Evolutionary conservation across 2,113 vertebrate genomes (phyloP).

Genomic region (Leiothrix lutea): DNA sequence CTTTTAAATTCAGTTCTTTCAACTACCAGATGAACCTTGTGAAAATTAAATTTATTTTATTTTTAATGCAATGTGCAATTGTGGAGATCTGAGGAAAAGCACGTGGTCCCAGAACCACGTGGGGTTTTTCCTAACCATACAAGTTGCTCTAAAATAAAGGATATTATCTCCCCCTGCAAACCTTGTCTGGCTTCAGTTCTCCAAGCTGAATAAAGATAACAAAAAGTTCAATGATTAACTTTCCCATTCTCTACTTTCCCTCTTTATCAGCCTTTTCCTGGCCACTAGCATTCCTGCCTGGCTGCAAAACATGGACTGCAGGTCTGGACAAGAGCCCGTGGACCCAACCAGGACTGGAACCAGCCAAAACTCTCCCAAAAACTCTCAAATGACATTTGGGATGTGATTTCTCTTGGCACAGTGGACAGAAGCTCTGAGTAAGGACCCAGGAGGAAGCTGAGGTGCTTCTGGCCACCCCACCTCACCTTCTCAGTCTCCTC

Average conservation of each 20-base stretch:
- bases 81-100: not conserved
- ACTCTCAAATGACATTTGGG: not conserved
- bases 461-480: not conserved
- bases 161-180: not conserved
- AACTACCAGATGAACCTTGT: not conserved
- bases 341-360: fast-evolving
- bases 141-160: not conserved
- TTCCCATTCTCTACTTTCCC: not conserved
- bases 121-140: not conserved
- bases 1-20: not conserved
- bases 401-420: not conserved
- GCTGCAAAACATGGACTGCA: not conserved
- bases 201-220: not conserved
- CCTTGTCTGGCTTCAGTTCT: not conserved
- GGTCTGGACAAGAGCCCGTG: not conserved
- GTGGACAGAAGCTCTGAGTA: not conserved
- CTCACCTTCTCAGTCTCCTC: not conserved
- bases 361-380: not conserved
- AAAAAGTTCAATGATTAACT: constrained; percentile 38
- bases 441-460: not conserved
- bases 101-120: not conserved
- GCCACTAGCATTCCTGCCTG: not conserved
- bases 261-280: not conserved
- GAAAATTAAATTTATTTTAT: not conserved
- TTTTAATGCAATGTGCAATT: not conserved